A percentile compares a stretch with the other conserved stretches of the same genome.
Evolutionary conservation across 2,797 vertebrate species (phyloP).

Genomic region (Clarias platycephalus): DNA sequence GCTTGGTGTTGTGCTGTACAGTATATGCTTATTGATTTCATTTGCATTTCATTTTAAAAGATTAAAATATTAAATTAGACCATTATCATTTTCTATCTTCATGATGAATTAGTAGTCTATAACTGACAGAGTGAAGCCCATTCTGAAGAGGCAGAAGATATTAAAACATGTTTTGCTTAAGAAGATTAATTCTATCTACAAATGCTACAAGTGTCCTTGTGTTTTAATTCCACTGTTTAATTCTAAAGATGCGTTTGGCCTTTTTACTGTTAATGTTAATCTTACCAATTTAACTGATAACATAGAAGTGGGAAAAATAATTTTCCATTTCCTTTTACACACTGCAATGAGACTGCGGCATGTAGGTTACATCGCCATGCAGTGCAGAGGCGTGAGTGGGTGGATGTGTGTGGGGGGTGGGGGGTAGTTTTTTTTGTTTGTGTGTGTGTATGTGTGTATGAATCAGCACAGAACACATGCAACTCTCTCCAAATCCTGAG

Average conservation of each 20-base stretch:
- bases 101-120: not conserved
- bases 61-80: not conserved
- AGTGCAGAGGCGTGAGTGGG: constrained; percentile 41
- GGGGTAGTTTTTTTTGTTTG: constrained; percentile 26
- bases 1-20: not conserved
- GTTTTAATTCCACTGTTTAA: not conserved
- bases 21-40: not conserved
- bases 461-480: constrained; percentile 28
- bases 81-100: not conserved
- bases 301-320: not conserved
- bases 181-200: not conserved
- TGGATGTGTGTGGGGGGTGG: constrained; percentile 6
- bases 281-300: not conserved
- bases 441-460: not conserved
- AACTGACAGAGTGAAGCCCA: not conserved
- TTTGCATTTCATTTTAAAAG: not conserved
- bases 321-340: not conserved
- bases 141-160: too few species aligned
- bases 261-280: not conserved
- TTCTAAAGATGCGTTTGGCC: not conserved
- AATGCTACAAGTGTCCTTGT: not conserved
- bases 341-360: constrained; percentile 20
- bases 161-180: not conserved
- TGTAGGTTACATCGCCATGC: constrained; percentile 33
- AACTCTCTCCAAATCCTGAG: constrained; percentile 29